These are phyloP conservation scores for Macaca fascicularis DNA, from an alignment of 2,113 vertebrate species.

Conservation along the genomic window DNA sequence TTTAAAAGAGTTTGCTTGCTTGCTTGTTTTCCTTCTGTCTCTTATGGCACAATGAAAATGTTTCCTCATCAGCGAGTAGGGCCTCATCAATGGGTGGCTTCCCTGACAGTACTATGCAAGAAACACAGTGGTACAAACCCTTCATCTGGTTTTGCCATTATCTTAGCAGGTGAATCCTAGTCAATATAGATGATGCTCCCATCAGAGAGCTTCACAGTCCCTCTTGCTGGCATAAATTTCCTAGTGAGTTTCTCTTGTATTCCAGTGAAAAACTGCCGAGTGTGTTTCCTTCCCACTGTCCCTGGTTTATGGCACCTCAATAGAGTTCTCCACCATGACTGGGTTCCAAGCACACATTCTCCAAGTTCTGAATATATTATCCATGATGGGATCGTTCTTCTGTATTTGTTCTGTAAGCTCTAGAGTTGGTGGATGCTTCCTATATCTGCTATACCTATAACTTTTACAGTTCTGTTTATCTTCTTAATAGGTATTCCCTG, in stretches of 20 bases:
- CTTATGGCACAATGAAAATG: not conserved
- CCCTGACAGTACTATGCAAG: not conserved
- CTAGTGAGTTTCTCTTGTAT: not conserved
- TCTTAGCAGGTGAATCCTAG: not conserved
- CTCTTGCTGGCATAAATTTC: not conserved
- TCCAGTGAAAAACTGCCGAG: not conserved
- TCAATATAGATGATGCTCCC: no score
- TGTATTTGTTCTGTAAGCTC: not conserved
- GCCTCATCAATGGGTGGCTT: not conserved
- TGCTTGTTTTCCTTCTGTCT: not conserved
- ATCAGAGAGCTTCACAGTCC: not conserved
- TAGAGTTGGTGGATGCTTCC: not conserved
- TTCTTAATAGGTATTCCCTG: not conserved
- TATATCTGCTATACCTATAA: not conserved
- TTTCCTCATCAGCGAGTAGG: not conserved
- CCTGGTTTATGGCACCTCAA: no score
- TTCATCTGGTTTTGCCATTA: not conserved
- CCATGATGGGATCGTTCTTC: not conserved
- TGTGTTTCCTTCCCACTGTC: no score
- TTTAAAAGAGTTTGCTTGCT: not conserved
- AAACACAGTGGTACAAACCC: not conserved
- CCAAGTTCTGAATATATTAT: not conserved
- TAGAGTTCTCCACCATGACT: not conserved
- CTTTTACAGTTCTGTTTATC: not conserved
- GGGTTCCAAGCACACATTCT: not conserved